Conservation (phyloP, 2,113 vertebrate genomes). For the Coptodon rendalli region DNA sequence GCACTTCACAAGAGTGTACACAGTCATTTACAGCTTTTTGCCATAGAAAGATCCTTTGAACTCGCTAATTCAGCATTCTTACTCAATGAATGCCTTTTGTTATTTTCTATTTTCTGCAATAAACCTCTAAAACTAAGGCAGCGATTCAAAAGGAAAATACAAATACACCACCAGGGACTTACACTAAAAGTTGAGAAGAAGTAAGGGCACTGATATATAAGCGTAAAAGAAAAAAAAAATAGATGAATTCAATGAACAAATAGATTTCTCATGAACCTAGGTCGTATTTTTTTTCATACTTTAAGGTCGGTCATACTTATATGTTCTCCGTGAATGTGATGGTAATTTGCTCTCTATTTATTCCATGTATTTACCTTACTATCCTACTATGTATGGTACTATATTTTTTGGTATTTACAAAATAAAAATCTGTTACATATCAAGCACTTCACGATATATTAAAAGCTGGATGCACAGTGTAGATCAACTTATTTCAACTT, state of each 20-base stretch:
- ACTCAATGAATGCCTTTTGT: background rate
- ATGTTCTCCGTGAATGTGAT: background rate
- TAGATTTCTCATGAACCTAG: background rate
- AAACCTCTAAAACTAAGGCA: background rate
- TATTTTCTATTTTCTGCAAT: background rate
- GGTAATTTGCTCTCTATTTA: background rate
- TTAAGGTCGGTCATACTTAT: background rate
- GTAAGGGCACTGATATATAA: background rate
- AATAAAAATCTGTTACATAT: background rate
- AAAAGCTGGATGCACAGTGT: background rate
- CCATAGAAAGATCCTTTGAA: background rate
- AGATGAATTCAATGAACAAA: background rate
- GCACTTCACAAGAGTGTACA: conserved; percentile 35
- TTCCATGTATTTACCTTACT: background rate
- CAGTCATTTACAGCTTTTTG: conserved; percentile 16
- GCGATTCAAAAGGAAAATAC: background rate
- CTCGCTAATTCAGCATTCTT: background rate
- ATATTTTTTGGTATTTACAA: background rate
- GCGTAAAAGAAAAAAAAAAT: background rate
- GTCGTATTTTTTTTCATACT: background rate
- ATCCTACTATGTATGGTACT: background rate
- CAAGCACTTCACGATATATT: background rate
- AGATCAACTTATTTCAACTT: background rate
- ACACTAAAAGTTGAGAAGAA: background rate
- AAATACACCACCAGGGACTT: background rate